These are phyloP conservation scores for Brienomyrus longianalis DNA, from an alignment of 2,113 vertebrate genomes.

Conservation along the genomic window DNA sequence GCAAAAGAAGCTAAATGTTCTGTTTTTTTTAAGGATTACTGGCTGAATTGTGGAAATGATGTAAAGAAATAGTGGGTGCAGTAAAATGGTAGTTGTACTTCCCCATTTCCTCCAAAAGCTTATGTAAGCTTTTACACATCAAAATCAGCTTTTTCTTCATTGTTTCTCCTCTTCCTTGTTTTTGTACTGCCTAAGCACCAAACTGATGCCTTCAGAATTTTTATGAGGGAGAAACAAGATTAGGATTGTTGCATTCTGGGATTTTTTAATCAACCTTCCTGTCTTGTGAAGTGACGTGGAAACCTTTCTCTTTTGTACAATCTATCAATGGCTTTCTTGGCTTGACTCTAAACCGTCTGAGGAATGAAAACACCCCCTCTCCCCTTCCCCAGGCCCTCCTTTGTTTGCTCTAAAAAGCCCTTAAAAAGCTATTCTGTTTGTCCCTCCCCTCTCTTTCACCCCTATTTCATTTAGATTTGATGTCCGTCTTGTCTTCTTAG, in stretches of 20 bases:
- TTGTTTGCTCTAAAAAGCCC: slow-evolving; percentile 20
- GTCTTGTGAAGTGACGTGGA: slow-evolving; percentile 25
- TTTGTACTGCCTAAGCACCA: slow-evolving; percentile 53
- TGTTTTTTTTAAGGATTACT: neutral
- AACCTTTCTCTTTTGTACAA: slow-evolving; percentile 32
- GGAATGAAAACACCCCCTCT: slow-evolving; percentile 19
- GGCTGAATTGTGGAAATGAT: neutral
- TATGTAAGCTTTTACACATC: slow-evolving; percentile 31
- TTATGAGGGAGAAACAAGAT: slow-evolving; percentile 31
- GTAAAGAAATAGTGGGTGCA: slow-evolving; percentile 1
- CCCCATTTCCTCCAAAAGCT: slow-evolving; percentile 5
- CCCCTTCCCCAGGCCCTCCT: slow-evolving; percentile 1
- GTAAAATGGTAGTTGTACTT: slow-evolving; percentile 6
- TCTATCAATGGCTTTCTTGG: slow-evolving; percentile 27
- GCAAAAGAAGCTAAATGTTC: neutral
- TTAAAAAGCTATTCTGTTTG: slow-evolving; percentile 25
- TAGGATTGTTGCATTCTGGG: slow-evolving; percentile 32
- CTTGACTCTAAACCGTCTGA: slow-evolving; percentile 25
- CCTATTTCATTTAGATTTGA: slow-evolving; percentile 35
- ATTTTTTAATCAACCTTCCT: slow-evolving; percentile 31
- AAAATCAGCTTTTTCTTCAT: slow-evolving; percentile 24
- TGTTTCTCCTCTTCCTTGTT: slow-evolving; percentile 28
- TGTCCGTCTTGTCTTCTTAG: neutral
- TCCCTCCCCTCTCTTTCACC: slow-evolving; percentile 32
- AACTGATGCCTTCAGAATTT: slow-evolving; percentile 57